Conservation (phyloP, 2,888 invertebrate species). For the Cremastinae sp. region DNA sequence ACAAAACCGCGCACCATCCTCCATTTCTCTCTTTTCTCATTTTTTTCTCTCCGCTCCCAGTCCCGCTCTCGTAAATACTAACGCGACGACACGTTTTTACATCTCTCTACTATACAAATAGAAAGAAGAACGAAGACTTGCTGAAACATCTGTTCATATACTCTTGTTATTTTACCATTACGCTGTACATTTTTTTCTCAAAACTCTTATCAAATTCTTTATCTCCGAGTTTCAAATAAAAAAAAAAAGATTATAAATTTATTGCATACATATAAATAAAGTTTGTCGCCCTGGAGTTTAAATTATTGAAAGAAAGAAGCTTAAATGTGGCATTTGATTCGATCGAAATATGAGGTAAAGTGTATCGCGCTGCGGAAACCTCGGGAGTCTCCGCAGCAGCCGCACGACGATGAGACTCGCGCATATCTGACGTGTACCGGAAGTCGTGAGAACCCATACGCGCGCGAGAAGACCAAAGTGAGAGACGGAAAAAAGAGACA, state of each 20-base stretch:
- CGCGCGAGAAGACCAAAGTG: neutral
- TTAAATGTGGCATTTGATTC: too few species aligned
- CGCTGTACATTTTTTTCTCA: too few species aligned
- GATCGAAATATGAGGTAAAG: neutral
- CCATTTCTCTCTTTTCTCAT: slow-evolving; percentile 2
- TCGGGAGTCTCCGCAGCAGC: slow-evolving; percentile 44
- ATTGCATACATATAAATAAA: too few species aligned
- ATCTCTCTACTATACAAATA: slow-evolving; percentile 5
- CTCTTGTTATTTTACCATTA: neutral
- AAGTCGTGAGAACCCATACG: slow-evolving; percentile 65
- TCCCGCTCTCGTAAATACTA: slow-evolving; percentile 28
- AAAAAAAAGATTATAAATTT: too few species aligned
- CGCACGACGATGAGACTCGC: slow-evolving; percentile 47
- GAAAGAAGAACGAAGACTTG: slow-evolving; percentile 39
- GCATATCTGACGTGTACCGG: slow-evolving; percentile 71
- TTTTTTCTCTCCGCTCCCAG: slow-evolving; percentile 6
- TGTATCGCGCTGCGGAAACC: slow-evolving; percentile 27
- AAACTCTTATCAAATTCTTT: too few species aligned
- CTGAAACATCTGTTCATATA: slow-evolving; percentile 43
- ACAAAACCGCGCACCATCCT: slow-evolving; percentile 14
- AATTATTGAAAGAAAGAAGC: too few species aligned
- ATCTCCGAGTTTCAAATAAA: too few species aligned
- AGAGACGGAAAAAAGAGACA: too few species aligned
- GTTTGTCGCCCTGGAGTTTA: too few species aligned
- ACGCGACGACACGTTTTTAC: slow-evolving; percentile 9